A percentile compares a stretch with the other conserved stretches of the same genome.
Evolutionary conservation across 2,797 vertebrate species (phyloP).

Genomic region (Cyclura pinguis): DNA sequence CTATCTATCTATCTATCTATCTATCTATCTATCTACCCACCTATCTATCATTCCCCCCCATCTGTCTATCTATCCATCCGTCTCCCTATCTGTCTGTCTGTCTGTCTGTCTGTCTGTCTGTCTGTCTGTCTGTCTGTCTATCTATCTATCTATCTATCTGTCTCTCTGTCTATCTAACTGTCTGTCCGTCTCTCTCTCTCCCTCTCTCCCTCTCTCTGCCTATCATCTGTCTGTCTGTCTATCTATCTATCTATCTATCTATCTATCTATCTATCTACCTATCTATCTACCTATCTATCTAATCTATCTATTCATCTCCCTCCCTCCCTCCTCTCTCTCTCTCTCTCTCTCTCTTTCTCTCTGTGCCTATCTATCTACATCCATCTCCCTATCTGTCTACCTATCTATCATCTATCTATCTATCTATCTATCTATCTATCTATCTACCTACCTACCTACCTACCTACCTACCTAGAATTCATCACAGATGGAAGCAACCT

Average conservation of each 20-base stretch:
- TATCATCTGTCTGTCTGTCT: neutral
- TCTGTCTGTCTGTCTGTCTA: no score
- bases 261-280: no score
- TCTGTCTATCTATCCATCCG: no score
- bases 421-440: neutral
- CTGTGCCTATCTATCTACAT: neutral
- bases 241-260: neutral
- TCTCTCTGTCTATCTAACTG: no score
- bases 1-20: no score
- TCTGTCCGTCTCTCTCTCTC: neutral
- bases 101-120: no score
- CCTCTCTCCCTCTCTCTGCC: neutral
- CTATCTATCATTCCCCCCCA: neutral
- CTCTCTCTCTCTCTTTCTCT: neutral
- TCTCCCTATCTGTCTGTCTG: no score
- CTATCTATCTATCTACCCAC: no score
- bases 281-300: no score
- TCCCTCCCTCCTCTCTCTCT: neutral
- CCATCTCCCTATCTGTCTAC: neutral
- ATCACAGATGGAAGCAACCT: conserved; percentile 79
- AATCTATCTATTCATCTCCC: no score
- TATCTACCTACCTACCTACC: no score
- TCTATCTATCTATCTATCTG: no score
- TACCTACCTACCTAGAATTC: neutral
- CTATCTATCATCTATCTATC: neutral